Evolutionary conservation across 2,797 vertebrate species (phyloP), one percentile per base, ranked within the genome.

Genomic region (Myotis daubentonii): DNA sequence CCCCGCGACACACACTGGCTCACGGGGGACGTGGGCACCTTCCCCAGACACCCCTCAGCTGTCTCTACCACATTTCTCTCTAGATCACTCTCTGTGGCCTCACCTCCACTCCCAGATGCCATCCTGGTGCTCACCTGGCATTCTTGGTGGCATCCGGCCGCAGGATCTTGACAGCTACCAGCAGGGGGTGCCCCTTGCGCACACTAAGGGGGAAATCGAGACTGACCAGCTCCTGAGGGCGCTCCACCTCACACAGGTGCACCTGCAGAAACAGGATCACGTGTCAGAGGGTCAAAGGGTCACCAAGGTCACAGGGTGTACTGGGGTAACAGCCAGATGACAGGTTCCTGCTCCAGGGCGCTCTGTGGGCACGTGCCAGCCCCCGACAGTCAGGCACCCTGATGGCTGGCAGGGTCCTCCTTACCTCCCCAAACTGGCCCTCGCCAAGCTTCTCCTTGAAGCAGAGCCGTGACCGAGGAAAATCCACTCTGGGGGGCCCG

Each of bases 401-500:
- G 22, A n/a, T 5, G 9, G 74, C 74, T 3, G 25, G 17, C 33
- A 51, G 89, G 55, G 20, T 15, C 83, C 86, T 83, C 28, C 97
- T 98, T 87, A 99, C 99, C 99, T 99, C 99, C 95, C 99, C 99
- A 95, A 99, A 99, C 98, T 99, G 99, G 17, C 99, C 99, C 98
- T 99, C 99, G 57, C 99, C 99, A 65, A 99, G 98, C 95, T 99
- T 99, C 98, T 99, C 99, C 95, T 99, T 99, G 98, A 99, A 99
- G 91, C 99, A 95, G 81, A 99, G 99, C 78, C 97, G 98, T 10
- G 99, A 98, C 38, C 99, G 98, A 0, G 98, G 99, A 87, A 99
- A 99, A 96, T 99, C 99, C 28, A 3, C 99, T 98, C 97, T 98
- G 49, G 98, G 95, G 65, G 98, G 97, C 51, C 98, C 98, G 70